Evolutionary conservation across 92 coral and sea anemone species (phyloP).

Genomic region (Parazoanthus atlanticus): DNA sequence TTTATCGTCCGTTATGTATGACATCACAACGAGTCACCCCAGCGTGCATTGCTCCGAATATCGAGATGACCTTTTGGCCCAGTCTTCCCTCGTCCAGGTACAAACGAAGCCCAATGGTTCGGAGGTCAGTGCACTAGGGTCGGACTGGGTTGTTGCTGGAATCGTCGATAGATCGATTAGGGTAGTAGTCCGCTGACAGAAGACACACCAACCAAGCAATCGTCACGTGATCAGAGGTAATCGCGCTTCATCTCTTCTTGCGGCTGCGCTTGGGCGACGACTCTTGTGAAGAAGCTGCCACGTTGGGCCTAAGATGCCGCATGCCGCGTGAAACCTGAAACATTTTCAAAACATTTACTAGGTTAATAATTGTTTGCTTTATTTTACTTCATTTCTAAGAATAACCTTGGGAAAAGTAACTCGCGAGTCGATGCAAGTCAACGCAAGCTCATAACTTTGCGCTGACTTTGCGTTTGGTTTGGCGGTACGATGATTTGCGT

Average conservation of each 20-base stretch:
- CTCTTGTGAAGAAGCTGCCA: constrained; percentile 20
- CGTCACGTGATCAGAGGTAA: not conserved
- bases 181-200: not conserved
- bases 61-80: not conserved
- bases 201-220: not conserved
- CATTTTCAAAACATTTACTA: not conserved
- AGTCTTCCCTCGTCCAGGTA: not conserved
- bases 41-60: not conserved
- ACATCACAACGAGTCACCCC: not conserved
- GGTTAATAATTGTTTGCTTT: not conserved
- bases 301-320: constrained; percentile 73
- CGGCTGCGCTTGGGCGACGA: constrained; percentile 16
- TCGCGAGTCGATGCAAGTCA: no score
- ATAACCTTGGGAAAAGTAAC: no score
- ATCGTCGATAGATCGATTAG: not conserved
- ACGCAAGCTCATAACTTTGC: no score
- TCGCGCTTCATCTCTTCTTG: constrained; percentile 17
- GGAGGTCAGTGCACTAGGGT: not conserved
- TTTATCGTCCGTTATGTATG: not conserved
- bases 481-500: no score
- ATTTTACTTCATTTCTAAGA: no score
- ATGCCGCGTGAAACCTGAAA: constrained; percentile 76
- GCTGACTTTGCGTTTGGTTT: no score
- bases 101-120: not conserved
- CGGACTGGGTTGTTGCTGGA: no score